Evolutionary conservation across 2,888 invertebrate genomes (phyloP).

Genomic region (Encarsia formosa): DNA sequence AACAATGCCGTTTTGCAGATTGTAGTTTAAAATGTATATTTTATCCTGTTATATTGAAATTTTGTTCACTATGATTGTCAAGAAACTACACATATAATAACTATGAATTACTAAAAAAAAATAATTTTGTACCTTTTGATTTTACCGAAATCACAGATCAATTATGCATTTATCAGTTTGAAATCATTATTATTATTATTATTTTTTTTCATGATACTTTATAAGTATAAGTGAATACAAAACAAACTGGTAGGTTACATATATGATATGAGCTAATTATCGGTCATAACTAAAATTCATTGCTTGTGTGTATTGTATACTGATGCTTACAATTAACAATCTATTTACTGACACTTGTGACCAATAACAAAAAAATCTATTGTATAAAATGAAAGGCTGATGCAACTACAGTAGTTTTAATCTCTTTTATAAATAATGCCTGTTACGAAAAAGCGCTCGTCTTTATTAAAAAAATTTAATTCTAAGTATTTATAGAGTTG

Average conservation of each 20-base stretch:
- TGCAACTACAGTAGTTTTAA: constrained; percentile 24
- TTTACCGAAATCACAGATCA: too few relatives aligned
- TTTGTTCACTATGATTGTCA: too few relatives aligned
- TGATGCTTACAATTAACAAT: constrained; percentile 16
- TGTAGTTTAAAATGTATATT: constrained; percentile 19
- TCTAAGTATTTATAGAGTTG: constrained; percentile 11
- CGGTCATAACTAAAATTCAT: constrained; percentile 1
- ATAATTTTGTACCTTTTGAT: too few relatives aligned
- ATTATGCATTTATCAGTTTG: constrained; percentile 22
- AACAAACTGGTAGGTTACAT: constrained; percentile 23
- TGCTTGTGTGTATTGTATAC: constrained; percentile 14
- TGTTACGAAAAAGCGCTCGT: constrained; percentile 16
- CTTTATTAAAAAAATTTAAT: constrained; percentile 17
- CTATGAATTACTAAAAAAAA: too few relatives aligned
- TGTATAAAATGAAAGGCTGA: constrained; percentile 36
- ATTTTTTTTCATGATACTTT: constrained; percentile 2
- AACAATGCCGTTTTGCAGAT: constrained; percentile 17
- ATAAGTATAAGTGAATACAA: not conserved
- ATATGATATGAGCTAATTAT: constrained; percentile 18
- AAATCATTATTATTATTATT: constrained; percentile 1
- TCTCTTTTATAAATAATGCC: constrained; percentile 14
- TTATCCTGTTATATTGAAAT: constrained; percentile 4
- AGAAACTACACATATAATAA: too few relatives aligned
- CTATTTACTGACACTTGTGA: constrained; percentile 17
- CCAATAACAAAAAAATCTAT: constrained; percentile 17